Percentiles rank a stretch among this genome's conserved stretches.
These are phyloP conservation scores for Oreamnos americanus DNA, from an alignment of 2,113 vertebrate genomes.

Conservation along the genomic window DNA sequence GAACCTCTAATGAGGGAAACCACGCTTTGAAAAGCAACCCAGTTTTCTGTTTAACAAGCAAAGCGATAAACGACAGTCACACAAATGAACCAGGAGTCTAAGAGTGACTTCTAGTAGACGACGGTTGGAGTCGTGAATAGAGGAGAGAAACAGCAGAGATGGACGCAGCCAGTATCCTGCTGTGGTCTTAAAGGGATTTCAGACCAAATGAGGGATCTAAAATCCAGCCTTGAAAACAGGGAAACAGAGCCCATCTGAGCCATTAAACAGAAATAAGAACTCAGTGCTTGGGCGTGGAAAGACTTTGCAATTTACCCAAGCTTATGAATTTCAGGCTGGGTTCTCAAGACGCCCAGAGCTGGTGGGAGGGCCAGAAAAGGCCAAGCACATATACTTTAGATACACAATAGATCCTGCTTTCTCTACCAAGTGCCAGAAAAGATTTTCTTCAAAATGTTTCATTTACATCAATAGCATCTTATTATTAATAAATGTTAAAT, in stretches of 20 bases:
- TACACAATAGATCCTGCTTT: background rate
- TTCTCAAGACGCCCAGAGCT: background rate
- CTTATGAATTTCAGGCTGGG: background rate
- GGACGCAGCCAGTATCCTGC: background rate
- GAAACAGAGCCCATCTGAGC: background rate
- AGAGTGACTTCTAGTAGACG: background rate
- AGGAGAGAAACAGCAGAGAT: background rate
- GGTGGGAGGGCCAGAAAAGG: background rate
- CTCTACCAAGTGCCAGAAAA: background rate
- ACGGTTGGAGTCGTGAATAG: background rate
- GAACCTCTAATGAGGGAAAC: constrained; percentile 3
- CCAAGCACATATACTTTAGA: no score
- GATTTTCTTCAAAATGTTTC: background rate
- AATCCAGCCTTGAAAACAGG: background rate
- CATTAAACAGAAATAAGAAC: background rate
- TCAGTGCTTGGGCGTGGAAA: fast-evolving
- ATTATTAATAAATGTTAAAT: background rate
- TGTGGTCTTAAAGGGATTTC: background rate
- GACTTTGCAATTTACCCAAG: background rate
- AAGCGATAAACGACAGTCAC: background rate
- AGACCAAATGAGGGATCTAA: background rate
- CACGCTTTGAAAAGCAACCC: background rate
- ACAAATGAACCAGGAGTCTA: background rate
- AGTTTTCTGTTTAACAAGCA: constrained; percentile 14
- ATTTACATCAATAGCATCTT: background rate